These are phyloP conservation scores for Eira barbara DNA, from an alignment of 2,113 vertebrate species.

Conservation along the genomic window DNA sequence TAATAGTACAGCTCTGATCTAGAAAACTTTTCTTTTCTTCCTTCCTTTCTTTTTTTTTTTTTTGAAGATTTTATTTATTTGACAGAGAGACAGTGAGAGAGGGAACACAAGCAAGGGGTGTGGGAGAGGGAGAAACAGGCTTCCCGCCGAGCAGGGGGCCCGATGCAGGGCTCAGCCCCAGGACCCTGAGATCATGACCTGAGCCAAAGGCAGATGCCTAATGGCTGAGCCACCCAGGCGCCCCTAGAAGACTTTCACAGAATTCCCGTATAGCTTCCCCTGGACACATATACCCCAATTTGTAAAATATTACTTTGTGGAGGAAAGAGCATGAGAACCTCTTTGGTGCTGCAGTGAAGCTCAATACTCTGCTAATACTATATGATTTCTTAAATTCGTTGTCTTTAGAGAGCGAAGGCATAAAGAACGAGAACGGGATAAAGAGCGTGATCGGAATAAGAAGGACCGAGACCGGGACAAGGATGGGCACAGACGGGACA, in stretches of 20 bases:
- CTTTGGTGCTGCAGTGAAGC: not conserved
- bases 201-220: too few species aligned
- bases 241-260: not conserved
- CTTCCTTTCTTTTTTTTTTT: not conserved
- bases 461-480: conserved; percentile 93
- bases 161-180: too few species aligned
- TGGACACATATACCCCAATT: not conserved
- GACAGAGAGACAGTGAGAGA: too few species aligned
- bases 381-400: not conserved
- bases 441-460: conserved; percentile 89
- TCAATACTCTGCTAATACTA: not conserved
- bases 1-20: not conserved
- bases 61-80: too few species aligned
- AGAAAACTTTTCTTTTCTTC: not conserved
- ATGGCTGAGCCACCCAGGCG: too few species aligned
- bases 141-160: too few species aligned
- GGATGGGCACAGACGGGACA: conserved; percentile 90
- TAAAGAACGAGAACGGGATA: conserved; percentile 91
- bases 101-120: too few species aligned
- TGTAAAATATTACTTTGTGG: not conserved
- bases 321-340: not conserved
- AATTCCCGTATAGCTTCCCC: not conserved
- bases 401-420: conserved; percentile 89
- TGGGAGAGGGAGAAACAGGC: too few species aligned
- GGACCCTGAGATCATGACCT: too few species aligned